Evolutionary conservation across 2,888 invertebrate genomes (phyloP).

Genomic region (Thymelicus lineola): DNA sequence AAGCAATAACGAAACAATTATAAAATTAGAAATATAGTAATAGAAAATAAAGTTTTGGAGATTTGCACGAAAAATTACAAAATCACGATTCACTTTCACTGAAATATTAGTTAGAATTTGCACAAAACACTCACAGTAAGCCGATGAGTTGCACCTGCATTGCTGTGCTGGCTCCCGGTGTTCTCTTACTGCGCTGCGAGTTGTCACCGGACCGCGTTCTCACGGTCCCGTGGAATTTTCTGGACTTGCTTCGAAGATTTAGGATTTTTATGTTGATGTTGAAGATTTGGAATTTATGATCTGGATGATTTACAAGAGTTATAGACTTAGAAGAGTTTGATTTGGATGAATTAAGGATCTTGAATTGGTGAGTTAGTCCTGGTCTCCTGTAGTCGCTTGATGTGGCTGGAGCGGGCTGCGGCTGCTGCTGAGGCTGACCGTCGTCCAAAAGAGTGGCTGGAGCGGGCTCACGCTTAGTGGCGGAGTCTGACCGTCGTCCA

Average conservation of each 20-base stretch:
- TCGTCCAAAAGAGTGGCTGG: background rate
- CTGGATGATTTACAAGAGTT: too few species aligned
- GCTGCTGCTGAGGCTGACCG: background rate
- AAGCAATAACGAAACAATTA: background rate
- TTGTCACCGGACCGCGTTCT: background rate
- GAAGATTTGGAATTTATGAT: too few species aligned
- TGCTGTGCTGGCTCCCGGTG: background rate
- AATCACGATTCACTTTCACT: background rate
- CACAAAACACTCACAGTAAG: background rate
- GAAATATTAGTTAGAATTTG: background rate
- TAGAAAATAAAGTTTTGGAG: background rate
- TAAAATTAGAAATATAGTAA: too few species aligned
- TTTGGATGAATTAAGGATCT: too few species aligned
- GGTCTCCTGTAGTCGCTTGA: too few species aligned
- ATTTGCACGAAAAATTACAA: background rate
- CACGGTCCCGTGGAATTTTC: background rate
- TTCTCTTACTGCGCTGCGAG: background rate
- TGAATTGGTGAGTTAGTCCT: too few species aligned
- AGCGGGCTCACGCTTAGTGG: background rate
- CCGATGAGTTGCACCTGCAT: background rate
- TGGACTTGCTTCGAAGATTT: too few species aligned
- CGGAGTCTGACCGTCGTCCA: background rate
- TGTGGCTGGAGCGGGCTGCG: background rate
- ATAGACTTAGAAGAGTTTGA: too few species aligned
- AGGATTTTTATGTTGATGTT: too few species aligned